These are phyloP conservation scores for Dipodomys ordii DNA, from an alignment of 2,113 vertebrate genomes.

Conservation along the genomic window DNA sequence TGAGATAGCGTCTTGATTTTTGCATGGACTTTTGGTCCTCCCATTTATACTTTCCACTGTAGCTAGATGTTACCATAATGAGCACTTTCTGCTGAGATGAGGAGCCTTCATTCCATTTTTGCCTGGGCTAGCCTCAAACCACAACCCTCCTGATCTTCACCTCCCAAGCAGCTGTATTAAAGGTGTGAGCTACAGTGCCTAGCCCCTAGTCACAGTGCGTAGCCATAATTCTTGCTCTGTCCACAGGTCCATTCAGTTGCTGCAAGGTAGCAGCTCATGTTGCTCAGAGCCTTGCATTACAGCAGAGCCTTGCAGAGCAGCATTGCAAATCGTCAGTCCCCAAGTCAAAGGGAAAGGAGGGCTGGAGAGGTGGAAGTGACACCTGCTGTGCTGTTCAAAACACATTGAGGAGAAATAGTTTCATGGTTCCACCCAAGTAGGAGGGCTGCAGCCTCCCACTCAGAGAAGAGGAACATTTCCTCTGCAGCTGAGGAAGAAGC, in stretches of 20 bases:
- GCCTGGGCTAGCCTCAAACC: too few relatives aligned
- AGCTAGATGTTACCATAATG: too few relatives aligned
- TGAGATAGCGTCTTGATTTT: too few relatives aligned
- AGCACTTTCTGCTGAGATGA: too few relatives aligned
- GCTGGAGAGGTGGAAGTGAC: not conserved
- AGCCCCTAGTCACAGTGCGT: not conserved
- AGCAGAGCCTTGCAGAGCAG: too few relatives aligned
- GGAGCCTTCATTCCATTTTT: too few relatives aligned
- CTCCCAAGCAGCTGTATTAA: too few relatives aligned
- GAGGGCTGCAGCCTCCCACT: not conserved
- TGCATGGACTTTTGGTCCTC: too few relatives aligned
- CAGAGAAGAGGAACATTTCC: not conserved
- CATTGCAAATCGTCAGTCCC: not conserved
- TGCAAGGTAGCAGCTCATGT: not conserved
- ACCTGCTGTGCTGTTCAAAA: not conserved
- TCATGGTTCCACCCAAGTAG: not conserved
- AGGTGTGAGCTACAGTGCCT: too few relatives aligned
- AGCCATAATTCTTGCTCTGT: not conserved
- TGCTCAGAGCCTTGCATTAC: not conserved
- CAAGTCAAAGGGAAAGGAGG: not conserved
- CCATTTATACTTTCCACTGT: too few relatives aligned
- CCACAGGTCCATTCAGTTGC: not conserved
- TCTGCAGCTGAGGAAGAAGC: not conserved
- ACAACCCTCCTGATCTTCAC: too few relatives aligned
- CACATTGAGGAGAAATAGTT: not conserved